phyloP scores from a whole-genome alignment of 2,888 invertebrate genomes.

The Caenorhabditis sinica region DNA sequence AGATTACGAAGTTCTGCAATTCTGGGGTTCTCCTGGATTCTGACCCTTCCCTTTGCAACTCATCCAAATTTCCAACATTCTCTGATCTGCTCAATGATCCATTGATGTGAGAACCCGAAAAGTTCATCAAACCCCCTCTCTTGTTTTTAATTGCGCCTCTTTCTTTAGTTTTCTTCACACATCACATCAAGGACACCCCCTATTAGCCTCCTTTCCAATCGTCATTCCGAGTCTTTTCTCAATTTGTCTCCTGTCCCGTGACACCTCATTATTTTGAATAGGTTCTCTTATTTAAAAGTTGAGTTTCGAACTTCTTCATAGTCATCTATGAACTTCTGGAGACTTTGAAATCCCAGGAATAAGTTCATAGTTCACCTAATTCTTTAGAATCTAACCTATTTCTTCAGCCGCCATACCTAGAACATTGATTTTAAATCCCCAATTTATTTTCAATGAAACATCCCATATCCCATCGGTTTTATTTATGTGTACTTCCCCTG shows the following conservation, averaged over 20 bases:
- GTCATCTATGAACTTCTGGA: constrained; percentile 5
- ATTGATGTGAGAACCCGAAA: not conserved
- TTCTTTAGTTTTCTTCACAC: not conserved
- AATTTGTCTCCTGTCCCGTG: not conserved
- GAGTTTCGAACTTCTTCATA: too few species aligned
- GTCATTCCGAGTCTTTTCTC: constrained; percentile 20
- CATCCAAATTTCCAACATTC: not conserved
- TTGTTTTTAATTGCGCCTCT: constrained; percentile 16
- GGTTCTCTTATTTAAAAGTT: too few species aligned
- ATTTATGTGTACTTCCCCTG: not conserved
- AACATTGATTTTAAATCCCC: too few species aligned
- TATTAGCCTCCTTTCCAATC: not conserved
- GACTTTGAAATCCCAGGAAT: too few species aligned
- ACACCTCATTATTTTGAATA: constrained; percentile 1
- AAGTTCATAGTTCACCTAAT: too few species aligned
- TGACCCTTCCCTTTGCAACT: not conserved
- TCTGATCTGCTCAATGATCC: constrained; percentile 17
- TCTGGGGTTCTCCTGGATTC: too few species aligned
- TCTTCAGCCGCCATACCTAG: too few species aligned
- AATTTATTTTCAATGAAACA: too few species aligned
- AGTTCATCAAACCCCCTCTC: not conserved
- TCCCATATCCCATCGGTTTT: not conserved
- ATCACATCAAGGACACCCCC: constrained; percentile 4
- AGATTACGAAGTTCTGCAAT: too few species aligned
- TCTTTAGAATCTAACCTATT: too few species aligned